phyloP scores from a whole-genome alignment of 2,797 vertebrate species.

The Lycodopsis pacificus region DNA sequence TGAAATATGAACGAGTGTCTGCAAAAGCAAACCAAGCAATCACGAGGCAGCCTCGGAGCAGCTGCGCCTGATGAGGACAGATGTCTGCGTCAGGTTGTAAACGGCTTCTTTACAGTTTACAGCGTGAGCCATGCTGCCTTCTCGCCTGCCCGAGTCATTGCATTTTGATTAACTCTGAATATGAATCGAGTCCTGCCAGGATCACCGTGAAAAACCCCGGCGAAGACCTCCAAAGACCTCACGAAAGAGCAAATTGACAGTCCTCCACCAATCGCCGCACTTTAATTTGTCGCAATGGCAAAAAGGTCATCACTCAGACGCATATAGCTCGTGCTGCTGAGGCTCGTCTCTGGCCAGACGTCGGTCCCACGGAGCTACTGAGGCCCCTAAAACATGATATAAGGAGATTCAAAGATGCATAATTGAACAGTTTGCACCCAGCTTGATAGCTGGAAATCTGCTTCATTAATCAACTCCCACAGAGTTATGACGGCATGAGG shows the following conservation, averaged over 20 bases:
- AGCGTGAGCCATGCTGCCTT: conserved; percentile 56
- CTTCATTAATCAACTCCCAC: conserved; percentile 82
- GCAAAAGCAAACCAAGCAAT: conserved; percentile 68
- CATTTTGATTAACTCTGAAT: conserved; percentile 74
- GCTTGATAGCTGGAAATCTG: conserved; percentile 79
- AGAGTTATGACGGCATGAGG: conserved; percentile 67
- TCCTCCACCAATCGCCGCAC: conserved; percentile 61
- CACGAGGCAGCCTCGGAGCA: conserved; percentile 65
- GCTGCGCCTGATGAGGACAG: conserved; percentile 77
- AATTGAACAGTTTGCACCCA: conserved; percentile 83
- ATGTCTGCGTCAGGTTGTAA: conserved; percentile 77
- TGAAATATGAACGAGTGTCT: conserved; percentile 71
- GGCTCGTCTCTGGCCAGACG: conserved; percentile 24
- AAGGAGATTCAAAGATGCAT: conserved; percentile 80
- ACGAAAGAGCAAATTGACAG: conserved; percentile 69
- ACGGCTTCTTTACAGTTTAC: conserved; percentile 74
- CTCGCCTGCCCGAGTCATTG: conserved; percentile 54
- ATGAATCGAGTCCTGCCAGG: conserved; percentile 64
- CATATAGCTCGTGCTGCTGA: conserved; percentile 50
- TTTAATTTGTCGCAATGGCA: conserved; percentile 71
- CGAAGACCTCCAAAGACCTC: conserved; percentile 34
- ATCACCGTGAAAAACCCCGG: conserved; percentile 44
- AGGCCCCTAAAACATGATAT: conserved; percentile 77
- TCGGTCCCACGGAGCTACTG: conserved; percentile 41
- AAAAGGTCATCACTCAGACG: conserved; percentile 69